A percentile compares a stretch with the other conserved stretches of the same genome.
phyloP scores from a whole-genome alignment of 2,797 vertebrate genomes.

The Galagoides demidoff region DNA sequence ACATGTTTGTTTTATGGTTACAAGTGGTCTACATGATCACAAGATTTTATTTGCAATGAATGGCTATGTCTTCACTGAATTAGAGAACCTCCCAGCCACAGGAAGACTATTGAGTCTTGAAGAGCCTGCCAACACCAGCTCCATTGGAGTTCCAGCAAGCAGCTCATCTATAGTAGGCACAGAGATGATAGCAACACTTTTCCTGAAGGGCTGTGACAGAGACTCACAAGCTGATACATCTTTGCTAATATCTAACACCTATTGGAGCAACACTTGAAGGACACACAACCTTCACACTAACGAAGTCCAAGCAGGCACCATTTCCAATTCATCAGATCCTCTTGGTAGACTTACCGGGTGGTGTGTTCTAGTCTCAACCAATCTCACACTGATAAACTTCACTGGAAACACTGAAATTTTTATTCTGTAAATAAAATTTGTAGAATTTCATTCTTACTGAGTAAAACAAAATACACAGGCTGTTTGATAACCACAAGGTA shows the following conservation, averaged over 20 bases:
- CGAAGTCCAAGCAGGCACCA: neutral
- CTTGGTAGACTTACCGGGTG: neutral
- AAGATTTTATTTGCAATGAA: neutral
- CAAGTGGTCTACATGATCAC: neutral
- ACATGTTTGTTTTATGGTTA: neutral
- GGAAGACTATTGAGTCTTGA: neutral
- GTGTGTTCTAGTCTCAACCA: neutral
- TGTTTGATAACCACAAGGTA: neutral
- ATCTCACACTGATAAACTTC: neutral
- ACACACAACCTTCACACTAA: neutral
- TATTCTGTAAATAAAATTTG: neutral
- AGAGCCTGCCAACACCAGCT: neutral
- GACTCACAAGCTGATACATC: neutral
- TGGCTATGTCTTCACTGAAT: neutral
- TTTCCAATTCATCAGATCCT: neutral
- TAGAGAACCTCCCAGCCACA: neutral
- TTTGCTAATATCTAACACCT: neutral
- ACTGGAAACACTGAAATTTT: neutral
- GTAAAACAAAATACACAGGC: slow-evolving; percentile 4
- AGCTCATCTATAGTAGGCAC: neutral
- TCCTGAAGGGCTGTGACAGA: neutral
- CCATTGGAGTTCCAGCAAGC: no score
- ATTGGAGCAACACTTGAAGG: neutral
- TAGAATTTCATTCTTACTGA: neutral
- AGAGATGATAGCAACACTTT: neutral